Evolutionary conservation across 2,113 vertebrate genomes (phyloP).

Genomic region (Channa argus): DNA sequence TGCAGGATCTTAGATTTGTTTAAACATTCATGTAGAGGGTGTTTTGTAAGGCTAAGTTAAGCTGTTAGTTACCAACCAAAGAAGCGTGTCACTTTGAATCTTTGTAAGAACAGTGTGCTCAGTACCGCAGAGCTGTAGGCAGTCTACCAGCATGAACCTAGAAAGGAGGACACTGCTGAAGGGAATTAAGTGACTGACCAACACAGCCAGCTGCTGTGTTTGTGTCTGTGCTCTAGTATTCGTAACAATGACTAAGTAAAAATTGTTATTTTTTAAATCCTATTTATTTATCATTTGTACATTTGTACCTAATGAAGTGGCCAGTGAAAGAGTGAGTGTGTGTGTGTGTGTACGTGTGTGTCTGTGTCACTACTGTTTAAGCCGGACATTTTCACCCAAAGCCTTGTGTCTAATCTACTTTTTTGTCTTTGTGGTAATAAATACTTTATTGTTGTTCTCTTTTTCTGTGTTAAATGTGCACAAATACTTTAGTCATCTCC

Average conservation of each 20-base stretch:
- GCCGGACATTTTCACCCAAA: no score
- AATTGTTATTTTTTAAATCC: no score
- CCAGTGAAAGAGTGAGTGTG: no score
- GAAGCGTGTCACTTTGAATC: constrained; percentile 5
- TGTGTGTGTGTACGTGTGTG: no score
- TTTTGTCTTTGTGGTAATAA: no score
- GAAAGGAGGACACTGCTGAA: constrained; percentile 13
- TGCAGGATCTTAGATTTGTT: background rate
- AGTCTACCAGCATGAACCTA: background rate
- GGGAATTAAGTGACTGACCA: constrained; percentile 5
- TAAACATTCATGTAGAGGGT: background rate
- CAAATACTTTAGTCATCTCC: no score
- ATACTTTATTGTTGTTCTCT: no score
- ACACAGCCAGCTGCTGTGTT: background rate
- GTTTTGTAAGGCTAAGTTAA: background rate
- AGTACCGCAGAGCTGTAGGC: constrained; percentile 7
- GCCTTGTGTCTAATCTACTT: no score
- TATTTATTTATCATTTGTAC: no score
- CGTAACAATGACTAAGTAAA: background rate
- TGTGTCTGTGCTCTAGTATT: background rate
- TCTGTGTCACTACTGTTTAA: no score
- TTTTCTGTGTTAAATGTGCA: no score
- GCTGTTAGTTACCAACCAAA: background rate
- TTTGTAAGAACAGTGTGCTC: background rate
- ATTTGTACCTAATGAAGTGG: no score